Evolutionary conservation across 2,797 vertebrate genomes (phyloP).

Genomic region (Denticeps clupeoides): DNA sequence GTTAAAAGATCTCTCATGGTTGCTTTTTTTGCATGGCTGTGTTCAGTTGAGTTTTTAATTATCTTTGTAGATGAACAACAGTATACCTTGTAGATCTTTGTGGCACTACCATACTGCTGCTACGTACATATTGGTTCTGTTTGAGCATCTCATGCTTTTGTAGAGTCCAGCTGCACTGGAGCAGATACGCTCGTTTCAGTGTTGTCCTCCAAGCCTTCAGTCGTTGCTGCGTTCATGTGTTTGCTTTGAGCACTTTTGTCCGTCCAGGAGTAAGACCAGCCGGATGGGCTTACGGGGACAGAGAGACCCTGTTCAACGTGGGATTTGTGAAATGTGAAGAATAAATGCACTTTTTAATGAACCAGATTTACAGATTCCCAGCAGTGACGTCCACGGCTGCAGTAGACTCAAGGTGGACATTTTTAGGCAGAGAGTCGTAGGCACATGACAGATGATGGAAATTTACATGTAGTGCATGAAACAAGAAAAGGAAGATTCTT

Average conservation of each 20-base stretch:
- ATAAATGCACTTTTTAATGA: too few relatives aligned
- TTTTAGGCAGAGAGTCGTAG: background rate
- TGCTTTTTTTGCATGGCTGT: conserved; percentile 12
- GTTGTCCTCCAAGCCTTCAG: background rate
- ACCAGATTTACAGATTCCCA: too few relatives aligned
- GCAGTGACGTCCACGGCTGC: too few relatives aligned
- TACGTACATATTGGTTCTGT: background rate
- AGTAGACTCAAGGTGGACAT: background rate
- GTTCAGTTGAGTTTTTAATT: conserved; percentile 4
- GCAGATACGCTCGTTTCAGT: background rate
- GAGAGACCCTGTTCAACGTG: too few relatives aligned
- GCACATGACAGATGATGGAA: background rate
- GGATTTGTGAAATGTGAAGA: too few relatives aligned
- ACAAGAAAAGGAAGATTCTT: too few relatives aligned
- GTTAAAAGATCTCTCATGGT: background rate
- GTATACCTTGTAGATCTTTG: background rate
- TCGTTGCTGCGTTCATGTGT: conserved; percentile 11
- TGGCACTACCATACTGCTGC: conserved; percentile 11
- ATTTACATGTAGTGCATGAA: background rate
- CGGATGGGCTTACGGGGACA: too few relatives aligned
- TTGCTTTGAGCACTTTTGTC: conserved; percentile 43
- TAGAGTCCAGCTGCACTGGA: conserved; percentile 8
- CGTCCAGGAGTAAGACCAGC: conserved; percentile 24
- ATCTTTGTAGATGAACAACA: conserved; percentile 5
- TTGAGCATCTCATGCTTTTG: background rate